A percentile compares a stretch with the other conserved stretches of the same genome.
Evolutionary conservation across 30 jellyfish, hydroid and myxozoan species (phyloP).

Genomic region (Mastigias papua): DNA sequence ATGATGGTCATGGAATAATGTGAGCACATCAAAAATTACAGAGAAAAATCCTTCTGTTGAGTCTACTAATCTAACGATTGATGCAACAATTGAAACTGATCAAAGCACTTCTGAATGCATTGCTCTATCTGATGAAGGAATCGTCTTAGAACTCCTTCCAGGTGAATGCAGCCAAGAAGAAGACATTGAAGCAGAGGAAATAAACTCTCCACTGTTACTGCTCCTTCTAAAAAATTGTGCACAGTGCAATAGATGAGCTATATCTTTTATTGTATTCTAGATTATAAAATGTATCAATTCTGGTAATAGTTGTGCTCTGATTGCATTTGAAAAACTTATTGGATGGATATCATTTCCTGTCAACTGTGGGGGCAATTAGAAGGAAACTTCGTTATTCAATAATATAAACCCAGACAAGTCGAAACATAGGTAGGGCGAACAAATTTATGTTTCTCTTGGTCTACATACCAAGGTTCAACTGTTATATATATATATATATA

Average conservation of each 20-base stretch:
- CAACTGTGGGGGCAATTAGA: background rate
- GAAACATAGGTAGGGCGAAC: too few species aligned
- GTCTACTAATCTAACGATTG: constrained; percentile 1
- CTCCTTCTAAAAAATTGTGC: background rate
- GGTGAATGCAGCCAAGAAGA: background rate
- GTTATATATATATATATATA: too few species aligned
- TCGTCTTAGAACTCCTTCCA: background rate
- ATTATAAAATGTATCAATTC: too few species aligned
- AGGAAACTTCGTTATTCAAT: too few species aligned
- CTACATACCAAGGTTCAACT: too few species aligned
- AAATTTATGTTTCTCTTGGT: too few species aligned
- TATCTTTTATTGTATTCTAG: background rate
- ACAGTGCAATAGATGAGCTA: background rate
- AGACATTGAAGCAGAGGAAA: background rate
- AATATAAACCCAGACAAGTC: too few species aligned
- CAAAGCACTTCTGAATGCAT: background rate
- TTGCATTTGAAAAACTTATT: too few species aligned
- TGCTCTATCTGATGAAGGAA: constrained; percentile 28
- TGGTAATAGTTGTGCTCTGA: background rate
- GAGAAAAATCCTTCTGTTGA: background rate
- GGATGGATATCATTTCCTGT: background rate
- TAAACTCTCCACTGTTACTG: background rate
- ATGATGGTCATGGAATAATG: too few species aligned
- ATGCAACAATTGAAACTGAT: constrained; percentile 3
- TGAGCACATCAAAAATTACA: too few species aligned